Percentiles rank a stretch among this genome's conserved stretches.
Conservation (phyloP, 2,888 invertebrate genomes). For the Brenthis hecate region DNA sequence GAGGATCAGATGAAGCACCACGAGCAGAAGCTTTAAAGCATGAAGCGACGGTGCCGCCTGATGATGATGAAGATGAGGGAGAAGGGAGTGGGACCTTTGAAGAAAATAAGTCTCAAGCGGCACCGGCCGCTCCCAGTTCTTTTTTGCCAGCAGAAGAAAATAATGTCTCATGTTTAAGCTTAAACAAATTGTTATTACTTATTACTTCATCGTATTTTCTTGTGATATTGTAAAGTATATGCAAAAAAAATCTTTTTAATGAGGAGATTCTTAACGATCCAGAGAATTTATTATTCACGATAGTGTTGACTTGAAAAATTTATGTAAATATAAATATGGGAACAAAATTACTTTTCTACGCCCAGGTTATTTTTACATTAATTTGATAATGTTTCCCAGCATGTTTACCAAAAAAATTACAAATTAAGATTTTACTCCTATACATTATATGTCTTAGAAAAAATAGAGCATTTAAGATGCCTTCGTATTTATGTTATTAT, state of each 20-base stretch:
- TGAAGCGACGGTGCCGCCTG: slow-evolving; percentile 66
- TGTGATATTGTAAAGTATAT: slow-evolving; percentile 20
- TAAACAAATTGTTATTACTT: slow-evolving; percentile 27
- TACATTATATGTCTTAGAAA: not conserved
- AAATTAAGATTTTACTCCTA: not conserved
- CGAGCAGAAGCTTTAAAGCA: slow-evolving; percentile 67
- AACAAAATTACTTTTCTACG: slow-evolving; percentile 49
- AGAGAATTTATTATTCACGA: slow-evolving; percentile 51
- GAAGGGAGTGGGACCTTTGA: slow-evolving; percentile 72
- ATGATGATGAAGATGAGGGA: slow-evolving; percentile 72
- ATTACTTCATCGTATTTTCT: slow-evolving; percentile 12
- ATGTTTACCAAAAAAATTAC: slow-evolving; percentile 1
- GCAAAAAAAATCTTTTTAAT: not conserved
- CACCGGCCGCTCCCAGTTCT: slow-evolving; percentile 72
- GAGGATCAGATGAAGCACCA: slow-evolving; percentile 45
- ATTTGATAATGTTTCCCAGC: slow-evolving; percentile 10
- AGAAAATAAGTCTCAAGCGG: slow-evolving; percentile 59
- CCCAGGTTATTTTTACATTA: slow-evolving; percentile 4
- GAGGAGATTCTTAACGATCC: slow-evolving; percentile 40
- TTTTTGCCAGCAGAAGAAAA: slow-evolving; percentile 67
- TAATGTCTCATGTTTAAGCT: slow-evolving; percentile 43
- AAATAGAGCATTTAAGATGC: not conserved
- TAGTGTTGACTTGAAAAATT: slow-evolving; percentile 50
- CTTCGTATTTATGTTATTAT: not conserved
- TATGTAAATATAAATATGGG: slow-evolving; percentile 50